Evolutionary conservation across 2,797 vertebrate species (phyloP), one percentile per base, ranked within the genome.

Genomic region (Glossophaga mutica): DNA sequence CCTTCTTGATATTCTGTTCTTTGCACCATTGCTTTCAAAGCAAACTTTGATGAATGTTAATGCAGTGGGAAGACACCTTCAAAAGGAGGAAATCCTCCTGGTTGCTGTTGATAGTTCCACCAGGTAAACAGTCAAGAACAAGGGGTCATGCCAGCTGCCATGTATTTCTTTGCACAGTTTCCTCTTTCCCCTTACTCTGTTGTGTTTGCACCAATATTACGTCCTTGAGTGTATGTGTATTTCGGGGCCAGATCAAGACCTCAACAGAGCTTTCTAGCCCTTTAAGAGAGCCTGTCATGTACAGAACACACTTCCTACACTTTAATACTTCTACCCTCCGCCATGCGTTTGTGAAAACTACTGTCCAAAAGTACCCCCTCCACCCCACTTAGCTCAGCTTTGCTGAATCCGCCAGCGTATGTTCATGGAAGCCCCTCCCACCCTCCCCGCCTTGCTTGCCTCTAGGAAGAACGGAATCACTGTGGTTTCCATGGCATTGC

Each of bases 401-500:
- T 95, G n/a, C 26, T 90, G 76, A 94, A 94, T 71, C 73, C 12
- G 84, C 46, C 34, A 92, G 42, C 0, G 2, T 79, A 37, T 81
- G 16, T 76, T 34, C 29, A 42, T 79, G 39, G 57, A 62, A 50
- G 81, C 0, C 1, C 88, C 39, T 92, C 89, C 79, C n/a, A 79
- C 76, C 44, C 55, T 94, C 67, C 57, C 12, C 48, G 39, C 7
- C 50, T 78, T 86, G 71, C 39, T 83, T 68, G 9, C 42, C 68
- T 90, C 90, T 87, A 37, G 70, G 57, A 95, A 94, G 78, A 97
- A 81, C 46, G 83, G 65, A 39, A 65, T 95, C 57, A 48, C 78
- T 84, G 52, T 94, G 76, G 85, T 93, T 97, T 95, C 94, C 87
- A 94, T 96, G 92, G 46, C 21, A 94, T 92, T 96, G 92, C 16